Evolutionary conservation across 2,888 invertebrate species (phyloP).

Genomic region (Limnephilus lunatus): DNA sequence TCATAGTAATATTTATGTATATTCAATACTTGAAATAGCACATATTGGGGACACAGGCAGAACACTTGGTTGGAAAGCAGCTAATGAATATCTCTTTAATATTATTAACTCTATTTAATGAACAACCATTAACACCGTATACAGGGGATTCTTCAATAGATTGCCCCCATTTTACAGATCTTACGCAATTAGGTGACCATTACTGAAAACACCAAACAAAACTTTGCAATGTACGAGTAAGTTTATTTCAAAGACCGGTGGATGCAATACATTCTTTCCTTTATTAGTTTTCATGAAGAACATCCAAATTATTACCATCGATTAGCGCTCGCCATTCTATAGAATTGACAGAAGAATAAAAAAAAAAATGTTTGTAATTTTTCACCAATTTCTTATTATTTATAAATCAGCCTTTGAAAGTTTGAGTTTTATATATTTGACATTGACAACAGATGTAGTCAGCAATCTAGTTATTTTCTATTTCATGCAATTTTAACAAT

Average conservation of each 20-base stretch:
- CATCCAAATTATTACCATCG: background rate
- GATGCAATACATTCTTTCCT: background rate
- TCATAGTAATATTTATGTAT: background rate
- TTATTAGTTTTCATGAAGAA: background rate
- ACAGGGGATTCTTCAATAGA: background rate
- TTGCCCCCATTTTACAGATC: background rate
- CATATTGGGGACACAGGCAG: background rate
- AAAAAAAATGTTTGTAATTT: background rate
- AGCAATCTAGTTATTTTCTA: background rate
- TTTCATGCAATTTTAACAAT: background rate
- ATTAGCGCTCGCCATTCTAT: background rate
- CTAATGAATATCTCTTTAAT: conserved; percentile 36
- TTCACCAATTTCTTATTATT: conserved; percentile 47
- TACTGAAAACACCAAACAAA: background rate
- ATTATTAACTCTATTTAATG: conserved; percentile 19
- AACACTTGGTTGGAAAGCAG: conserved; percentile 59
- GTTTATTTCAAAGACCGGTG: background rate
- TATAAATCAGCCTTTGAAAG: conserved; percentile 54
- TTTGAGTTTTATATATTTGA: conserved; percentile 21
- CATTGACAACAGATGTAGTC: background rate
- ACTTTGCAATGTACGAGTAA: background rate
- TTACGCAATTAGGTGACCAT: background rate
- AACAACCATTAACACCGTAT: conserved; percentile 14
- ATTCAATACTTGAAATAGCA: background rate
- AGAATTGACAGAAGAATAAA: background rate